phyloP scores from a whole-genome alignment of 1,140 invertebrate species.

The Bombus sylvicola region DNA sequence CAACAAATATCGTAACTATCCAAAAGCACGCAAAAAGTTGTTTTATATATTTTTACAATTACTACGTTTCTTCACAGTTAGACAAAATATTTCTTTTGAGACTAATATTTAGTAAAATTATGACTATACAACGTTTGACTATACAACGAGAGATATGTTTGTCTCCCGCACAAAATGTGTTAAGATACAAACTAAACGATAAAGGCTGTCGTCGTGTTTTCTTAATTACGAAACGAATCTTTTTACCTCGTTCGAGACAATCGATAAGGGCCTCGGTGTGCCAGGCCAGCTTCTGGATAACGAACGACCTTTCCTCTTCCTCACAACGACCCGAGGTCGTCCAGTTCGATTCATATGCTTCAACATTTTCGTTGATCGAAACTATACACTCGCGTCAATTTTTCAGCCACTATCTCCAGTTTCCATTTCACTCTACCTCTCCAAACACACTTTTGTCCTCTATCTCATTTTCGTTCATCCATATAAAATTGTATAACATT shows the following conservation, averaged over 20 bases:
- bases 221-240: conserved; percentile 16
- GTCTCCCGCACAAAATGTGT: too few species aligned
- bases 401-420: background rate
- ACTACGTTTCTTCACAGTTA: too few species aligned
- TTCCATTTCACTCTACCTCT: background rate
- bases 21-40: too few species aligned
- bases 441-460: background rate
- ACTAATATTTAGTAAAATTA: too few species aligned
- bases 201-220: background rate
- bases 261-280: conserved; percentile 76
- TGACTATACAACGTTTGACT: too few species aligned
- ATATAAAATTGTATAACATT: too few species aligned
- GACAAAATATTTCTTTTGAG: too few species aligned
- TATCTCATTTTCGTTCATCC: background rate
- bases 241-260: conserved; percentile 78
- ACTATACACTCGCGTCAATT: background rate
- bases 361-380: conserved; percentile 69
- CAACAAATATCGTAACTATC: too few species aligned
- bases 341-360: conserved; percentile 74
- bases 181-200: background rate
- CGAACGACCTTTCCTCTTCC: conserved; percentile 76
- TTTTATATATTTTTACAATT: too few species aligned
- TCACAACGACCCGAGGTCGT: conserved; percentile 71
- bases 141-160: too few species aligned
- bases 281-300: conserved; percentile 80